Conservation (phyloP, 1,140 invertebrate species). For the Drosophila sechellia region DNA sequence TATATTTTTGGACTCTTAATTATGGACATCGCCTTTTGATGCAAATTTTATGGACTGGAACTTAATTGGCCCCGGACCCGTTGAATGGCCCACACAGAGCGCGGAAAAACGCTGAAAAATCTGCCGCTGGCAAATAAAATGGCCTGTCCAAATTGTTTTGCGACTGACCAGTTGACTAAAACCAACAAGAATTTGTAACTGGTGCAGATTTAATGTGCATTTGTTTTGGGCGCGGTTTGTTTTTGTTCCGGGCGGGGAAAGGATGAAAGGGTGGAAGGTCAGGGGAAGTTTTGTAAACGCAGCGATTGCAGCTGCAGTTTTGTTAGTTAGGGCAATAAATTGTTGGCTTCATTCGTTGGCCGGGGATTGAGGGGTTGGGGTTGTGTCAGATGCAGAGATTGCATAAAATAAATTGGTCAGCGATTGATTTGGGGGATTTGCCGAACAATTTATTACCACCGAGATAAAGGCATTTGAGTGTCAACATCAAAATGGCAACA, state of each 20-base stretch:
- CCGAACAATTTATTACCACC: constrained; percentile 53
- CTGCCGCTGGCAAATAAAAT: constrained; percentile 52
- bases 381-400: constrained; percentile 59
- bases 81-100: constrained; percentile 10
- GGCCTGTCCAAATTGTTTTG: constrained; percentile 72
- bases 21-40: constrained; percentile 50
- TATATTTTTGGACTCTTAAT: constrained; percentile 63
- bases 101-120: constrained; percentile 19
- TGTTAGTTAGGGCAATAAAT: constrained; percentile 64
- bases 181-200: constrained; percentile 43
- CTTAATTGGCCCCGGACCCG: constrained; percentile 61
- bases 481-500: constrained; percentile 54
- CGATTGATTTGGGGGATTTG: constrained; percentile 69
- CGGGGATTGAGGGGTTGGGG: not conserved
- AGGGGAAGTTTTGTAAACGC: constrained; percentile 21
- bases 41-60: constrained; percentile 76
- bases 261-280: not conserved
- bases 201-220: constrained; percentile 58
- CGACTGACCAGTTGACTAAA: constrained; percentile 75
- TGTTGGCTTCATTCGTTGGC: constrained; percentile 41
- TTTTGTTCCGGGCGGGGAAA: not conserved
- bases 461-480: constrained; percentile 50
- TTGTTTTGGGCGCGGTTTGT: constrained; percentile 29
- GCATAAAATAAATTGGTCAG: constrained; percentile 67
- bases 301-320: constrained; percentile 61